phyloP scores from a whole-genome alignment of 2,113 vertebrate species.

The Gobio gobio region DNA sequence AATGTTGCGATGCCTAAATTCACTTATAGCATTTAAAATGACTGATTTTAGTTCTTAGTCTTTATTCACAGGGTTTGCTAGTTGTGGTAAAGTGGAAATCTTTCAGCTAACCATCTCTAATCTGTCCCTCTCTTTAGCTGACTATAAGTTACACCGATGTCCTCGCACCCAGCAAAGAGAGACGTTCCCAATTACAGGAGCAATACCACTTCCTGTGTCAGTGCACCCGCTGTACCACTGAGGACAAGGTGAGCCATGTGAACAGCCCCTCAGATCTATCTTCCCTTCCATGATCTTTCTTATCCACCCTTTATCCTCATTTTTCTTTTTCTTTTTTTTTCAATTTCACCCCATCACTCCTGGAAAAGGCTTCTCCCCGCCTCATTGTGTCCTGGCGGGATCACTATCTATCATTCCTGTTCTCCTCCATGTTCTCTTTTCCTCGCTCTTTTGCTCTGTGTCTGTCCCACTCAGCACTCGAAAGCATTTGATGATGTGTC shows the following conservation, averaged over 20 bases:
- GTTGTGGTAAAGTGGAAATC: neutral
- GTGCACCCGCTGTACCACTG: slow-evolving; percentile 76
- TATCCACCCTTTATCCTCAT: neutral
- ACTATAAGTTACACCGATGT: slow-evolving; percentile 86
- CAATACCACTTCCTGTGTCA: slow-evolving; percentile 87
- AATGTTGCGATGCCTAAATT: too few relatives aligned
- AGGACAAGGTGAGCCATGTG: slow-evolving; percentile 75
- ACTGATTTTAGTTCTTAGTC: too few relatives aligned
- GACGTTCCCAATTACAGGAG: slow-evolving; percentile 74
- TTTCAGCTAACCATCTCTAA: neutral
- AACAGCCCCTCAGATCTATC: neutral
- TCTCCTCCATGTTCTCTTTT: neutral
- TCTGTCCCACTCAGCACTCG: neutral
- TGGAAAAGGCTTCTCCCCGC: slow-evolving; percentile 10
- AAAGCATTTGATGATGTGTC: slow-evolving; percentile 24
- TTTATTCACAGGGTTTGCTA: neutral
- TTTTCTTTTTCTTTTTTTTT: neutral
- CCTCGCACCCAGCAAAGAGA: slow-evolving; percentile 77
- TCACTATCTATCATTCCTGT: slow-evolving; percentile 27
- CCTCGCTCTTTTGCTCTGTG: neutral
- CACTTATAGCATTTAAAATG: too few relatives aligned
- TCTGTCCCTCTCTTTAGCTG: slow-evolving; percentile 70
- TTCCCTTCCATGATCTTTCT: neutral
- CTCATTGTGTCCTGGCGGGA: slow-evolving; percentile 5
- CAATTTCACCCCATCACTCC: slow-evolving; percentile 20